phyloP scores from a whole-genome alignment of 2,888 invertebrate genomes.

The Stenurella melanura region DNA sequence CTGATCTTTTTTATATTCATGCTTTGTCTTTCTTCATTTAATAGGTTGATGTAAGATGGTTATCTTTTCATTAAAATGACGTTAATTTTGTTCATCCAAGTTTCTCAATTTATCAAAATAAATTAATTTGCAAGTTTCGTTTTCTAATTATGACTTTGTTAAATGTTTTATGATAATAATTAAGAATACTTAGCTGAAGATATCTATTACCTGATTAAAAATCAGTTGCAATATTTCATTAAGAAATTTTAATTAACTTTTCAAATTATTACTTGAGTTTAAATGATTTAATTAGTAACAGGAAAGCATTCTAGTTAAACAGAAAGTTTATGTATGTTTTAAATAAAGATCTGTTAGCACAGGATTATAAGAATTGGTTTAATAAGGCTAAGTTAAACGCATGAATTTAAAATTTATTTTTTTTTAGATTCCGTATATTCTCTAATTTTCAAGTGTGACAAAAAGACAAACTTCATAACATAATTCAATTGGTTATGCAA shows the following conservation, averaged over 20 bases:
- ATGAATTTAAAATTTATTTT: too few relatives aligned
- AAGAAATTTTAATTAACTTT: slow-evolving; percentile 24
- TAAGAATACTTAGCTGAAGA: slow-evolving; percentile 16
- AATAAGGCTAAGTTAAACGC: too few relatives aligned
- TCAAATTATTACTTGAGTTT: neutral
- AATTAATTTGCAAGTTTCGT: slow-evolving; percentile 35
- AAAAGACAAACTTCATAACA: too few relatives aligned
- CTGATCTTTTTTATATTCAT: slow-evolving; percentile 11
- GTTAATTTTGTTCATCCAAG: slow-evolving; percentile 11
- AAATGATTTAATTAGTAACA: neutral
- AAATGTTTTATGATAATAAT: slow-evolving; percentile 9
- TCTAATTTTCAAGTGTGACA: too few relatives aligned
- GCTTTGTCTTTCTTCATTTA: slow-evolving; percentile 8
- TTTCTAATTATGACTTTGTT: slow-evolving; percentile 30
- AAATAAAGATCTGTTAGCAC: too few relatives aligned
- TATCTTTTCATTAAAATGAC: slow-evolving; percentile 35
- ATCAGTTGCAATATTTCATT: slow-evolving; percentile 14
- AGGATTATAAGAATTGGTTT: too few relatives aligned
- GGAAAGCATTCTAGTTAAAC: too few relatives aligned
- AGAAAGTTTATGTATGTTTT: too few relatives aligned
- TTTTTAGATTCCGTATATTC: too few relatives aligned
- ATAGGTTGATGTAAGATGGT: slow-evolving; percentile 34
- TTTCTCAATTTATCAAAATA: slow-evolving; percentile 27
- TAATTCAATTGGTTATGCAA: too few relatives aligned
- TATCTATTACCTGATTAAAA: slow-evolving; percentile 20